Conservation (phyloP, 2,113 vertebrate genomes). For the Nothocercus nigrocapillus region DNA sequence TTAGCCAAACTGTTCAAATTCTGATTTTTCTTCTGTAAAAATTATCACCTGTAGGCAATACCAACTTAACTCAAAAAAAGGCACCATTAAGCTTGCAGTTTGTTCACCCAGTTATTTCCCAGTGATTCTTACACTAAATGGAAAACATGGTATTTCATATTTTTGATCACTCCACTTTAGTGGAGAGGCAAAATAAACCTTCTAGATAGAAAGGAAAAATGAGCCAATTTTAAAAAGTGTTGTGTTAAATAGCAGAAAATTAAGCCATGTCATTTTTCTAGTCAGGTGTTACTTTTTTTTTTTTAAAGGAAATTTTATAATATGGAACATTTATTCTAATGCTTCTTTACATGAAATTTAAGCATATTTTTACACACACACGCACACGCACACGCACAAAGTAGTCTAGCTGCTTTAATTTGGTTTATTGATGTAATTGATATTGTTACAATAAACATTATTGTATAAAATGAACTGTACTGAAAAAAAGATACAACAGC, state of each 20-base stretch:
- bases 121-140: neutral
- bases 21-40: neutral
- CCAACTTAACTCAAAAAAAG: neutral
- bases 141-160: neutral
- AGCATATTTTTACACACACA: neutral
- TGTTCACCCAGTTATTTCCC: neutral
- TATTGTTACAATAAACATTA: neutral
- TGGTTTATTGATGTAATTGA: neutral
- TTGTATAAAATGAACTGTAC: neutral
- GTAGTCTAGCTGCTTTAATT: neutral
- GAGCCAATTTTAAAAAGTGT: neutral
- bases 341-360: neutral
- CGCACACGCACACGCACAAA: too few species aligned
- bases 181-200: neutral
- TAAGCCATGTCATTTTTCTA: neutral
- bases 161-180: neutral
- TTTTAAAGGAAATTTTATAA: neutral
- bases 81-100: neutral
- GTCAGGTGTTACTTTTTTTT: neutral
- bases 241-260: neutral
- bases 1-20: neutral
- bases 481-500: neutral
- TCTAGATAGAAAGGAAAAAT: neutral
- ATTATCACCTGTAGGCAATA: neutral
- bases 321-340: neutral